These are phyloP conservation scores for Ips typographus DNA, from an alignment of 1,140 invertebrate species.

Conservation along the genomic window DNA sequence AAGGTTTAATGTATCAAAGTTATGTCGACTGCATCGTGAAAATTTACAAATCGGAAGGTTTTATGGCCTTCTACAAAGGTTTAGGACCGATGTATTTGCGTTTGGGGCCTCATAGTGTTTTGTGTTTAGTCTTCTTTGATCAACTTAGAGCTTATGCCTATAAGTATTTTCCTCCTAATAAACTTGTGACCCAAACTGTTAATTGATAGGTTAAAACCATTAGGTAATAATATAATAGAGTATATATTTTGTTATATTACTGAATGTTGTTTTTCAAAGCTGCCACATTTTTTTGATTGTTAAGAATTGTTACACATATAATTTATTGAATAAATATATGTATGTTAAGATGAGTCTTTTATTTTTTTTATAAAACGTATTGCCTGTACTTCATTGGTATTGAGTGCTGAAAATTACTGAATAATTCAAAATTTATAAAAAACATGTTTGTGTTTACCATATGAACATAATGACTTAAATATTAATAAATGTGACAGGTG, in stretches of 20 bases:
- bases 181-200: not conserved
- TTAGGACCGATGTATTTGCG: slow-evolving; percentile 80
- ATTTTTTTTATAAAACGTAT: too few relatives aligned
- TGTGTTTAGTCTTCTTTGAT: slow-evolving; percentile 86
- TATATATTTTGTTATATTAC: not conserved
- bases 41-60: slow-evolving; percentile 73
- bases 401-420: too few relatives aligned
- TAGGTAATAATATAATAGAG: too few relatives aligned
- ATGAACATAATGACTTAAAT: too few relatives aligned
- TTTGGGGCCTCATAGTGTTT: slow-evolving; percentile 82
- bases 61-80: slow-evolving; percentile 84
- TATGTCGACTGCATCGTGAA: slow-evolving; percentile 78
- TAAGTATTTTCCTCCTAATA: slow-evolving; percentile 18
- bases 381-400: too few relatives aligned
- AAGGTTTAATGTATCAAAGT: slow-evolving; percentile 73
- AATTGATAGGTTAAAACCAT: not conserved
- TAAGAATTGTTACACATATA: too few relatives aligned
- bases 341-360: too few relatives aligned
- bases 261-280: not conserved
- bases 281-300: not conserved
- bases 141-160: slow-evolving; percentile 59
- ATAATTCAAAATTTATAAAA: too few relatives aligned
- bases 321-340: too few relatives aligned
- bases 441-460: too few relatives aligned
- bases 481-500: too few relatives aligned